Conservation (phyloP, 1,140 invertebrate genomes). For the Drosophila bipectinata region DNA sequence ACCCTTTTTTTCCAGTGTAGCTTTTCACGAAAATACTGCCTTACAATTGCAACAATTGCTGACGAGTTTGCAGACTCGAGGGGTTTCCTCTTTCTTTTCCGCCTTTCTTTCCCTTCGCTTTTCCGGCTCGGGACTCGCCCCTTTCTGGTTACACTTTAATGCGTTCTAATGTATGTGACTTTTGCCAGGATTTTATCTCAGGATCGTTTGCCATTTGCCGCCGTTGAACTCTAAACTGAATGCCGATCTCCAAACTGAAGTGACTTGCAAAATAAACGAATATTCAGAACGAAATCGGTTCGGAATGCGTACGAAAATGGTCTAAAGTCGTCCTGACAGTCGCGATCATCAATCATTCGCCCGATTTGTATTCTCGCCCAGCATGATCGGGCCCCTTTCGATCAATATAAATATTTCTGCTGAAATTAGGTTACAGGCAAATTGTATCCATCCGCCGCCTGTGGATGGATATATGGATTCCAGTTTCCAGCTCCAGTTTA, state of each 20-base stretch:
- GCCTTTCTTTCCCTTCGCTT: slow-evolving; percentile 35
- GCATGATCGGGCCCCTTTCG: slow-evolving; percentile 50
- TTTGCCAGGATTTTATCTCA: slow-evolving; percentile 62
- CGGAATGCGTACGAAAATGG: slow-evolving; percentile 26
- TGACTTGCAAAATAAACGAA: slow-evolving; percentile 65
- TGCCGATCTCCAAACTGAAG: slow-evolving; percentile 40
- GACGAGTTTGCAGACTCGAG: slow-evolving; percentile 34
- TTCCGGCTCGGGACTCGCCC: slow-evolving; percentile 44
- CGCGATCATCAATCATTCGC: slow-evolving; percentile 66
- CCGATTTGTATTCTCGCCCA: slow-evolving; percentile 41
- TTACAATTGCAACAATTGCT: slow-evolving; percentile 51
- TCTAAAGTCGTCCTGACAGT: slow-evolving; percentile 56
- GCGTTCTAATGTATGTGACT: slow-evolving; percentile 83
- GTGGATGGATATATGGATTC: slow-evolving; percentile 9
- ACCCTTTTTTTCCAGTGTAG: slow-evolving; percentile 19
- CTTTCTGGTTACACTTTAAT: slow-evolving; percentile 80
- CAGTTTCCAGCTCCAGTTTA: slow-evolving; percentile 16
- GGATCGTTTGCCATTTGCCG: slow-evolving; percentile 53
- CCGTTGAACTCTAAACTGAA: slow-evolving; percentile 19
- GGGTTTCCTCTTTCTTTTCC: slow-evolving; percentile 32
- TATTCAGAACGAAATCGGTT: slow-evolving; percentile 6
- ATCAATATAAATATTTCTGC: slow-evolving; percentile 80
- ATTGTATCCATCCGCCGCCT: slow-evolving; percentile 35
- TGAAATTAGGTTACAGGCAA: slow-evolving; percentile 80
- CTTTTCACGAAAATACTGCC: slow-evolving; percentile 46